phyloP scores from a whole-genome alignment of 2,113 vertebrate genomes.

The Sebastes schlegelii region DNA sequence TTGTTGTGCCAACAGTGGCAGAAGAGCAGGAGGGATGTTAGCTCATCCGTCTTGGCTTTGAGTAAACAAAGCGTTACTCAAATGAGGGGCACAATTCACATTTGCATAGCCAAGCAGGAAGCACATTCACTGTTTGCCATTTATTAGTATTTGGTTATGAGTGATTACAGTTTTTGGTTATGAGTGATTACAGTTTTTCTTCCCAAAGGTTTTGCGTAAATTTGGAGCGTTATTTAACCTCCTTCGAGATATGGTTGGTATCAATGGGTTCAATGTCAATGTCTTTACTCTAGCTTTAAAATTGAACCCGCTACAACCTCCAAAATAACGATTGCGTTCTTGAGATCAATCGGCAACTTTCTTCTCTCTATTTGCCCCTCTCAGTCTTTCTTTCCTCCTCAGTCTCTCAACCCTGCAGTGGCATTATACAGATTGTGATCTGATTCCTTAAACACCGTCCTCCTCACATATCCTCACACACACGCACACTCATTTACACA shows the following conservation, averaged over 20 bases:
- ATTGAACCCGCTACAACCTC: too few species aligned
- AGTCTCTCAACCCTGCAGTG: conserved; percentile 1
- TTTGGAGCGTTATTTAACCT: too few species aligned
- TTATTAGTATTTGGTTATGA: not conserved
- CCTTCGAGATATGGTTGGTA: too few species aligned
- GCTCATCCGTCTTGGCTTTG: conserved; percentile 46
- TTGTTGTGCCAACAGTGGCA: conserved; percentile 49
- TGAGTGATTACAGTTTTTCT: not conserved
- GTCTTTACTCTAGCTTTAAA: too few species aligned
- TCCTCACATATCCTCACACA: conserved; percentile 2
- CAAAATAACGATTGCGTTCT: not conserved
- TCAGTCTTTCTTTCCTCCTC: not conserved
- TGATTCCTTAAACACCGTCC: conserved; percentile 35
- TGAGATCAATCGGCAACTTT: not conserved
- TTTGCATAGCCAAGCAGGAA: conserved; percentile 32
- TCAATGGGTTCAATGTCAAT: too few species aligned
- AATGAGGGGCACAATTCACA: conserved; percentile 36
- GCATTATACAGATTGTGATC: conserved; percentile 23
- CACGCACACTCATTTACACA: not conserved
- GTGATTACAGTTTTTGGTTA: not conserved
- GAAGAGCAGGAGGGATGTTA: conserved; percentile 30
- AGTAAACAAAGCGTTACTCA: conserved; percentile 26
- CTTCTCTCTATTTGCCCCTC: not conserved
- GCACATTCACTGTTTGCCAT: conserved; percentile 16
- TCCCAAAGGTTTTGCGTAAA: too few species aligned